Percentiles rank a stretch among this genome's conserved stretches.
Evolutionary conservation across 2,888 invertebrate species (phyloP).

Genomic region (Thera obeliscata): DNA sequence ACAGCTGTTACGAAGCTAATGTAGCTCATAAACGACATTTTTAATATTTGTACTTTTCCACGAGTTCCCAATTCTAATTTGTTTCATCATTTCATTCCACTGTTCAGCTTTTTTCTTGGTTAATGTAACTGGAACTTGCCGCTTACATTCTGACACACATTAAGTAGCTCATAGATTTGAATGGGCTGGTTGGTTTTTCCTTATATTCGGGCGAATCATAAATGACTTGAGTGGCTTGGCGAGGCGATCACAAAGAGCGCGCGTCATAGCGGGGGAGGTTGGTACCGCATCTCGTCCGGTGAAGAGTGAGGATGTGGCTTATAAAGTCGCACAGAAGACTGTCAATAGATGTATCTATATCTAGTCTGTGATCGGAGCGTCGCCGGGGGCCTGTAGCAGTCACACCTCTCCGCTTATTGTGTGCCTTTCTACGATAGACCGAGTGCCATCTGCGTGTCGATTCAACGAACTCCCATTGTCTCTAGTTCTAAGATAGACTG

Average conservation of each 20-base stretch:
- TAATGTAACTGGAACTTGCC: background rate
- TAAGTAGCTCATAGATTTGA: background rate
- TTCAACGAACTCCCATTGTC: constrained; percentile 57
- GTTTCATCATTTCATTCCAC: background rate
- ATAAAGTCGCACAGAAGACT: constrained; percentile 68
- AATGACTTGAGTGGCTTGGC: constrained; percentile 6
- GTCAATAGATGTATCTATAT: constrained; percentile 81
- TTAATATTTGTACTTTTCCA: background rate
- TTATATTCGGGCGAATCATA: constrained; percentile 4
- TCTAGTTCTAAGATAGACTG: constrained; percentile 12
- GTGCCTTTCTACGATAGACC: constrained; percentile 82
- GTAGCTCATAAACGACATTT: background rate
- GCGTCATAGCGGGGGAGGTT: constrained; percentile 33
- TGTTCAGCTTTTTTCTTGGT: background rate
- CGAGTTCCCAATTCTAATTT: background rate
- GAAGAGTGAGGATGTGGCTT: constrained; percentile 66
- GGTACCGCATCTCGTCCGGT: constrained; percentile 56
- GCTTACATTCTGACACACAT: background rate
- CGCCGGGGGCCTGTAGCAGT: constrained; percentile 81
- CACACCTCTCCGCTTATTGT: constrained; percentile 82
- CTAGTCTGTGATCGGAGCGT: constrained; percentile 83
- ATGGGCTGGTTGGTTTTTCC: background rate
- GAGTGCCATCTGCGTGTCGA: constrained; percentile 63
- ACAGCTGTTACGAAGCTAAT: background rate
- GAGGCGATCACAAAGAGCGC: constrained; percentile 19